Evolutionary conservation across 2,797 vertebrate species (phyloP).

Genomic region (Sternarchorhynchus goeldii): DNA sequence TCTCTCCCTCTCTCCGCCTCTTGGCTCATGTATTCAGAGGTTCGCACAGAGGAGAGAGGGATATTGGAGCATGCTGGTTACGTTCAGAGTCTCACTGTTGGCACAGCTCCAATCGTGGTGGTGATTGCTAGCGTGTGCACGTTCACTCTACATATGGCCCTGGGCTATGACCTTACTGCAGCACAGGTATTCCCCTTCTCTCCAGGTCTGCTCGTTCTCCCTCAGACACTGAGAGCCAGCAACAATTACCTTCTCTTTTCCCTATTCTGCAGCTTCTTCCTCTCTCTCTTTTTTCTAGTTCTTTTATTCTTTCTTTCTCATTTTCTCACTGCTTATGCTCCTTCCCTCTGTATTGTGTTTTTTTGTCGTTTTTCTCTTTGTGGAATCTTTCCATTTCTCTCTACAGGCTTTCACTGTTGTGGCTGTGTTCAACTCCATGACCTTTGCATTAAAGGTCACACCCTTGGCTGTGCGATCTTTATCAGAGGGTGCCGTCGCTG

Average conservation of each 20-base stretch:
- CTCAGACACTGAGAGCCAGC: too few species aligned
- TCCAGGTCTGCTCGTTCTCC: neutral
- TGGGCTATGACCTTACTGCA: constrained; percentile 81
- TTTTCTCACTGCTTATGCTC: neutral
- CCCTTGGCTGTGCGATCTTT: constrained; percentile 77
- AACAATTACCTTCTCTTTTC: neutral
- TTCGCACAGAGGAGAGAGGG: constrained; percentile 74
- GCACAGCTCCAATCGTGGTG: constrained; percentile 78
- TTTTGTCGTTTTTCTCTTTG: neutral
- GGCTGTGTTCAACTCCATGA: constrained; percentile 85
- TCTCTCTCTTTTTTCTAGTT: neutral
- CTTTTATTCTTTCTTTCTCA: neutral
- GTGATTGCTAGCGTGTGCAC: constrained; percentile 85
- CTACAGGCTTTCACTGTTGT: constrained; percentile 82
- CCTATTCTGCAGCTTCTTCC: constrained; percentile 6
- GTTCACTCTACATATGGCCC: constrained; percentile 81
- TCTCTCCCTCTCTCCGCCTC: constrained; percentile 5
- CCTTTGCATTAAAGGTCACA: constrained; percentile 82
- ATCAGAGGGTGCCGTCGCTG: constrained; percentile 78
- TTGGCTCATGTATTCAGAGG: constrained; percentile 65
- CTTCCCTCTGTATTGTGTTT: neutral
- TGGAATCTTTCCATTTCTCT: too few species aligned
- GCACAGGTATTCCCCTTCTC: constrained; percentile 71
- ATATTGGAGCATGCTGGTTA: constrained; percentile 77
- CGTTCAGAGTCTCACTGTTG: constrained; percentile 80